A percentile compares a stretch with the other conserved stretches of the same genome.
These are phyloP conservation scores for Slavum lentiscoides DNA, from an alignment of 2,888 invertebrate species.

Conservation along the genomic window DNA sequence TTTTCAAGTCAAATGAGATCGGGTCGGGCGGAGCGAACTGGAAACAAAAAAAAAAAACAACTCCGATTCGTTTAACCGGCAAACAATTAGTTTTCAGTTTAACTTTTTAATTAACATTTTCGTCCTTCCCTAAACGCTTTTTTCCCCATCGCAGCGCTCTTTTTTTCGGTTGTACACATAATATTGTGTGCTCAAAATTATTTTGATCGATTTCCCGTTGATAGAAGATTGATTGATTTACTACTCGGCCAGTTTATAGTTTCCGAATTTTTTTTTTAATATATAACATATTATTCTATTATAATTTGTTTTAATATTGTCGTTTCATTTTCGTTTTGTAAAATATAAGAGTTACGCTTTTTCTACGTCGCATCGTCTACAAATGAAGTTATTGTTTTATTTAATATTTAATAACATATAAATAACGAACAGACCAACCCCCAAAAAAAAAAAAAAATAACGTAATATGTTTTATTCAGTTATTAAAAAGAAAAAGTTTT, in stretches of 20 bases:
- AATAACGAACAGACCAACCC: no score
- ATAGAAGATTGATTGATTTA: constrained; percentile 11
- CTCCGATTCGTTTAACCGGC: constrained; percentile 21
- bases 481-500: no score
- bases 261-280: no score
- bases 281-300: no score
- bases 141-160: not conserved
- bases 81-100: constrained; percentile 49
- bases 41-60: not conserved
- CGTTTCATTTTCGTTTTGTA: no score
- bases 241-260: not conserved
- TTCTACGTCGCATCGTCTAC: no score
- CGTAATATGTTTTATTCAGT: no score
- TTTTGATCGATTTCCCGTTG: not conserved
- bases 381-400: no score
- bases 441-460: no score
- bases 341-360: no score
- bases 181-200: not conserved
- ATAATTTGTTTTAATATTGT: no score
- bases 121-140: constrained; percentile 12
- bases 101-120: constrained; percentile 52
- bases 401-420: no score
- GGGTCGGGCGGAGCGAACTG: not conserved
- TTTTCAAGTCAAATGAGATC: constrained; percentile 1
- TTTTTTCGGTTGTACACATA: not conserved